These are phyloP conservation scores for Drosophila fulvimacula DNA, from an alignment of 2,888 invertebrate species.

Conservation along the genomic window DNA sequence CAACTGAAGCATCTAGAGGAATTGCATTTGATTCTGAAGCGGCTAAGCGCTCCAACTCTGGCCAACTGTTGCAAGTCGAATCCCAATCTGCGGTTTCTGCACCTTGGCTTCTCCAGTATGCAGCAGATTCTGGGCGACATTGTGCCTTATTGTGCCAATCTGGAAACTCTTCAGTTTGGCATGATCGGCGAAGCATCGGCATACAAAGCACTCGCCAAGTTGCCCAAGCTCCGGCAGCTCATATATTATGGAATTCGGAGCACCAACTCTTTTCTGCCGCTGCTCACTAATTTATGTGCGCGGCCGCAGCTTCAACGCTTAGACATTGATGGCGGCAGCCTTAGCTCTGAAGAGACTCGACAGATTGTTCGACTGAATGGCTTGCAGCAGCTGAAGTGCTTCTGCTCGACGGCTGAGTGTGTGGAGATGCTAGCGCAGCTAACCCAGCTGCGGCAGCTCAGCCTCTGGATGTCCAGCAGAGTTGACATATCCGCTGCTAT, in stretches of 20 bases:
- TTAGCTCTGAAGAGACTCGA: slow-evolving; percentile 38
- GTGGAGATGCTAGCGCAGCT: slow-evolving; percentile 46
- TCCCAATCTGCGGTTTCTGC: slow-evolving; percentile 31
- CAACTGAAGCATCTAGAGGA: slow-evolving; percentile 39
- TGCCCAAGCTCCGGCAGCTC: slow-evolving; percentile 51
- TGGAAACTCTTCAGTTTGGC: slow-evolving; percentile 57
- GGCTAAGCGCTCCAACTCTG: slow-evolving; percentile 17
- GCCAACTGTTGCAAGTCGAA: slow-evolving; percentile 58
- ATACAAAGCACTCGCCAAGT: slow-evolving; percentile 39
- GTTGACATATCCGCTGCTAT: slow-evolving; percentile 52
- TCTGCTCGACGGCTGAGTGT: slow-evolving; percentile 43
- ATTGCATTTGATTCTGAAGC: slow-evolving; percentile 35
- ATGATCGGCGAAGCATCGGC: slow-evolving; percentile 42
- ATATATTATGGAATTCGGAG: slow-evolving; percentile 50
- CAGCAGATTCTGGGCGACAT: slow-evolving; percentile 39
- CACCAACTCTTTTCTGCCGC: slow-evolving; percentile 54
- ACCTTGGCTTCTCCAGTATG: slow-evolving; percentile 45
- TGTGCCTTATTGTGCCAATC: slow-evolving; percentile 46
- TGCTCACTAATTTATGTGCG: slow-evolving; percentile 41
- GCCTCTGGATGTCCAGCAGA: slow-evolving; percentile 60
- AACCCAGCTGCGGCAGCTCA: slow-evolving; percentile 42
- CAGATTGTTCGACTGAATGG: slow-evolving; percentile 46
- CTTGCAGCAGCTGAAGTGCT: slow-evolving; percentile 59
- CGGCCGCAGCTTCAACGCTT: slow-evolving; percentile 44
- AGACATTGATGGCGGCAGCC: slow-evolving; percentile 62